These are phyloP conservation scores for Riparia riparia DNA, from an alignment of 2,113 vertebrate species.

Conservation along the genomic window DNA sequence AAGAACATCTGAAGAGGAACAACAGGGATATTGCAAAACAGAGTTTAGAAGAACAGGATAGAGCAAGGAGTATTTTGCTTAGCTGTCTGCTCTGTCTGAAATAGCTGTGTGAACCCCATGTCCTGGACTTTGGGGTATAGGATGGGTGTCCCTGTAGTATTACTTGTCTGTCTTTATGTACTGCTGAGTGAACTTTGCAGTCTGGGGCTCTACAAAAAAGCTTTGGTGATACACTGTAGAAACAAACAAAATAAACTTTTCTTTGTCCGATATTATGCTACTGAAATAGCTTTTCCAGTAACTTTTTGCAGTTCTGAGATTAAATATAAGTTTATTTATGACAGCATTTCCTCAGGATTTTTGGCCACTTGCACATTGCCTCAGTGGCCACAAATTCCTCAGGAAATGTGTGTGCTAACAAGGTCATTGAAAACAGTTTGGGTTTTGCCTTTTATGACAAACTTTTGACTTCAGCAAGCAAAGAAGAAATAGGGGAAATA, in stretches of 20 bases:
- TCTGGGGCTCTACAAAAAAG: background rate
- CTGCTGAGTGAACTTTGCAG: background rate
- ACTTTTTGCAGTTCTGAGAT: background rate
- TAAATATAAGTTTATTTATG: background rate
- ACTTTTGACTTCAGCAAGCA: background rate
- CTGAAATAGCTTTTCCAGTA: background rate
- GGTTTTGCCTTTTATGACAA: constrained; percentile 21
- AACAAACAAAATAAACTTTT: background rate
- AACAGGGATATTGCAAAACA: background rate
- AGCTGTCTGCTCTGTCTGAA: background rate
- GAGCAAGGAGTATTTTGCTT: background rate
- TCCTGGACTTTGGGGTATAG: background rate
- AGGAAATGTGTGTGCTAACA: background rate
- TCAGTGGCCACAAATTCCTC: constrained; percentile 37
- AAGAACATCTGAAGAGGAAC: background rate
- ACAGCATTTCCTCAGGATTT: background rate
- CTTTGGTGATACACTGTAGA: background rate
- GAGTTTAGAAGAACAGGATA: background rate
- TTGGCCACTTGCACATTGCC: background rate
- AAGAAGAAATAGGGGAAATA: constrained; percentile 26
- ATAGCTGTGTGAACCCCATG: background rate
- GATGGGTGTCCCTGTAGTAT: background rate
- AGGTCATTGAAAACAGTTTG: background rate
- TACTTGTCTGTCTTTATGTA: background rate
- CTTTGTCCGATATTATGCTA: background rate